Conservation (phyloP, 2,888 invertebrate genomes). For the Leptodirus hochenwartii region DNA sequence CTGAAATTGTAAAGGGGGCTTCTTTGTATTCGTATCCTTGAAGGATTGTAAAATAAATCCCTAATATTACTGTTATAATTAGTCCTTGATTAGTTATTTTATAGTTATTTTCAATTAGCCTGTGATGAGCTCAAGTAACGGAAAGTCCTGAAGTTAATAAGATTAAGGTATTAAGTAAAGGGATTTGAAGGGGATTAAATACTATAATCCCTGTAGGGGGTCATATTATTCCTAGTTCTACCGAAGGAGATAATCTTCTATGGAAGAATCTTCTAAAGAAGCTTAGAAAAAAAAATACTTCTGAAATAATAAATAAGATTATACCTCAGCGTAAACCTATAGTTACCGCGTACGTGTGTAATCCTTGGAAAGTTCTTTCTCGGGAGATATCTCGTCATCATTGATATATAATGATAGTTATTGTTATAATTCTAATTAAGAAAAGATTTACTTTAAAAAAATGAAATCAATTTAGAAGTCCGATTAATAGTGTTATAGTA, state of each 20-base stretch:
- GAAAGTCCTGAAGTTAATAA: slow-evolving; percentile 50
- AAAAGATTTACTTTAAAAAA: slow-evolving; percentile 33
- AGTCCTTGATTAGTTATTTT: slow-evolving; percentile 29
- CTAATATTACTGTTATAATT: slow-evolving; percentile 35
- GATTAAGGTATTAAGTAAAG: slow-evolving; percentile 54
- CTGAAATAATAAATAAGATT: slow-evolving; percentile 54
- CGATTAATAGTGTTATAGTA: slow-evolving; percentile 35
- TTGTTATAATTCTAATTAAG: slow-evolving; percentile 30
- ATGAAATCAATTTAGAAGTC: slow-evolving; percentile 44
- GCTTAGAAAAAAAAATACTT: slow-evolving; percentile 42
- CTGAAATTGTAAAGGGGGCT: slow-evolving; percentile 38
- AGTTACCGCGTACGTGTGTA: slow-evolving; percentile 38
- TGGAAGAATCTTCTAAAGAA: slow-evolving; percentile 43
- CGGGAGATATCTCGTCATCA: slow-evolving; percentile 53
- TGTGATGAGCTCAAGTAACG: slow-evolving; percentile 45
- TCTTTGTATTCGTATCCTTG: slow-evolving; percentile 52
- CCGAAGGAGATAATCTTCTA: slow-evolving; percentile 31
- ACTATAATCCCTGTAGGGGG: slow-evolving; percentile 41
- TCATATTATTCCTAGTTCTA: slow-evolving; percentile 41
- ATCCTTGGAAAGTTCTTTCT: slow-evolving; percentile 46
- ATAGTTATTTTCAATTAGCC: slow-evolving; percentile 31
- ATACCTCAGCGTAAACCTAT: slow-evolving; percentile 47
- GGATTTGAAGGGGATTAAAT: slow-evolving; percentile 52
- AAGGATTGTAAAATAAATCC: slow-evolving; percentile 44
- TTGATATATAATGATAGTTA: slow-evolving; percentile 37